Conservation (phyloP, 2,797 vertebrate species). For the Luscinia luscinia region DNA sequence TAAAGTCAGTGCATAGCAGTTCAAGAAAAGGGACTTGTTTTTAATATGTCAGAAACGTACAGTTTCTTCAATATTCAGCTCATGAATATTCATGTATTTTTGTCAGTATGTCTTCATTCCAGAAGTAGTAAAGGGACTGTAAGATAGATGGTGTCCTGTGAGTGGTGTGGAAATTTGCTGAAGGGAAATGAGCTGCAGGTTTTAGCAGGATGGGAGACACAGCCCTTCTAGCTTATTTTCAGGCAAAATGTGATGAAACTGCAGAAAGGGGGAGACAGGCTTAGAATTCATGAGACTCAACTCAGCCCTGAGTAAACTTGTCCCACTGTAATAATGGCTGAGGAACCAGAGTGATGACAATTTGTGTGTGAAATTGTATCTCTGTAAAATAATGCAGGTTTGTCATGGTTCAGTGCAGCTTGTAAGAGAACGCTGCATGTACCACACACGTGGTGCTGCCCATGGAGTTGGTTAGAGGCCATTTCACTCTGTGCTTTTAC, state of each 20-base stretch:
- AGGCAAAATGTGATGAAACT: not conserved
- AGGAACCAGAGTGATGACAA: not conserved
- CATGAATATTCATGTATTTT: not conserved
- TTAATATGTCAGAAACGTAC: not conserved
- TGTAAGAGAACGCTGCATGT: not conserved
- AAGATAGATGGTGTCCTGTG: not conserved
- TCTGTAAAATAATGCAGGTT: not conserved
- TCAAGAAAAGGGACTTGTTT: not conserved
- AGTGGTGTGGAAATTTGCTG: not conserved
- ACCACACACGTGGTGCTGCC: not conserved
- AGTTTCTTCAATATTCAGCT: not conserved
- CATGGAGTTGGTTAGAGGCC: not conserved
- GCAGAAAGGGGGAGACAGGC: not conserved
- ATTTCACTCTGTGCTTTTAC: not conserved
- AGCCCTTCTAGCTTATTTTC: not conserved
- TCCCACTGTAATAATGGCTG: not conserved
- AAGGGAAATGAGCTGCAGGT: not conserved
- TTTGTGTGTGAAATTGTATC: conserved; percentile 23
- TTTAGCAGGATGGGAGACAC: not conserved
- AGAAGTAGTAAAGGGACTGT: not conserved
- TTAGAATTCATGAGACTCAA: not conserved
- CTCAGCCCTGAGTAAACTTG: not conserved
- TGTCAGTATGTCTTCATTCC: not conserved
- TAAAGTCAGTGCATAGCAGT: not conserved
- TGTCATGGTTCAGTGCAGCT: not conserved